Conservation (phyloP, 1,140 invertebrate species). For the Agrilus planipennis region DNA sequence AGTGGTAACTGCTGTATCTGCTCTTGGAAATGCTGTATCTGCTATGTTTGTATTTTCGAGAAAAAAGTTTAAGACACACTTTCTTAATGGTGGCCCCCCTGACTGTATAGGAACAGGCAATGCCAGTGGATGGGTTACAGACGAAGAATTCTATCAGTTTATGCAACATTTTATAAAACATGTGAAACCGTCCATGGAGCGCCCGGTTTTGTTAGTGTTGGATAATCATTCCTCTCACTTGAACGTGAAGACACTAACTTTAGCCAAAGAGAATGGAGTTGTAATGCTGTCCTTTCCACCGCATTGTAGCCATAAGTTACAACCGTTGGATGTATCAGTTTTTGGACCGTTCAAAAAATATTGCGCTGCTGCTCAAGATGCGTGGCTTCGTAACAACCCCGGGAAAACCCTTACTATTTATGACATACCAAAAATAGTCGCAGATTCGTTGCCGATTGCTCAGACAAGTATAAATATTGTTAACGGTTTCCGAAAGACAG, state of each 20-base stretch:
- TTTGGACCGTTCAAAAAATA: constrained; percentile 1
- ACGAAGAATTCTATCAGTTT: constrained; percentile 23
- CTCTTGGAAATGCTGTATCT: no score
- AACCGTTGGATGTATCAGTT: constrained; percentile 3
- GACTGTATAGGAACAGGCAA: no score
- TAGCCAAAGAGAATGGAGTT: constrained; percentile 1
- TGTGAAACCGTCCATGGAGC: neutral
- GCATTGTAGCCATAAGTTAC: constrained; percentile 1
- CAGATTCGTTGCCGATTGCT: neutral
- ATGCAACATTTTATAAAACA: constrained; percentile 27
- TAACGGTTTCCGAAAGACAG: neutral
- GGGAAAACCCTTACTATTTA: constrained; percentile 1
- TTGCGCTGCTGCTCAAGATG: neutral
- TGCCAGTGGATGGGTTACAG: constrained; percentile 7
- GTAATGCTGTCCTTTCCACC: constrained; percentile 2
- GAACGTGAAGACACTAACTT: constrained; percentile 9
- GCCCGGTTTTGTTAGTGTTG: neutral
- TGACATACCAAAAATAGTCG: no score
- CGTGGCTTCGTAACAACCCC: neutral
- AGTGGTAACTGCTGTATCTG: no score
- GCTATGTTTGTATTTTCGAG: no score
- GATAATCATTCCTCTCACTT: constrained; percentile 4
- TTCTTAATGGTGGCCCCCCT: no score
- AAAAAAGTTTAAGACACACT: no score
- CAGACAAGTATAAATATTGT: neutral